These are phyloP conservation scores for Sinohyriopsis cumingii DNA, from an alignment of 2,888 invertebrate species.

Conservation along the genomic window DNA sequence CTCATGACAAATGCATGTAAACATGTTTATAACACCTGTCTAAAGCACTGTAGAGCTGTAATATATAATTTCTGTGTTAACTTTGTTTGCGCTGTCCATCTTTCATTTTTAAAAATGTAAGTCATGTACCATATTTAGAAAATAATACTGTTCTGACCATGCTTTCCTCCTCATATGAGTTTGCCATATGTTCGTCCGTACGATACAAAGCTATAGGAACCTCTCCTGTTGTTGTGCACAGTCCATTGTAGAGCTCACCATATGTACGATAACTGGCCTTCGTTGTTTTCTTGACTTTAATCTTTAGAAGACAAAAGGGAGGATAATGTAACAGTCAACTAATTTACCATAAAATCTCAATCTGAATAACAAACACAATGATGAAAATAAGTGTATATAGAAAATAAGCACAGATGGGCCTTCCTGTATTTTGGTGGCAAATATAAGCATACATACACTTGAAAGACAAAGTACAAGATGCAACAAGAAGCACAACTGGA, in stretches of 20 bases:
- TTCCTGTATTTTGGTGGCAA: background rate
- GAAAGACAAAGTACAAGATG: no score
- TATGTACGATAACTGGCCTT: conserved; percentile 96
- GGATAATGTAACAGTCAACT: background rate
- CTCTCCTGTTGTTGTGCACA: conserved; percentile 97
- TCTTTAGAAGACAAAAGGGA: conserved; percentile 76
- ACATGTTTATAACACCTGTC: no score
- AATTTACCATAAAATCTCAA: conserved; percentile 34
- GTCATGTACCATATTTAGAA: no score
- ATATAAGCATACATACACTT: background rate
- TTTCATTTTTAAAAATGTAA: no score
- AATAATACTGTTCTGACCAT: no score
- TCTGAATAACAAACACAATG: conserved; percentile 1
- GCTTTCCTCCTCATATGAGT: background rate
- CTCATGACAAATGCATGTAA: no score
- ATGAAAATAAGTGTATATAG: background rate
- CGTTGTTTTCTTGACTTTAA: conserved; percentile 95
- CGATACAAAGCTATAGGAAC: conserved; percentile 99
- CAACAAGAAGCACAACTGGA: no score
- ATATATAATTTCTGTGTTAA: no score
- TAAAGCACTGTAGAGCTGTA: no score
- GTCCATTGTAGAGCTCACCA: conserved; percentile 96
- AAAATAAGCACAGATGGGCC: background rate
- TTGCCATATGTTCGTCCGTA: conserved; percentile 78
- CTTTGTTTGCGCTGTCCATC: no score